Evolutionary conservation across 2,888 invertebrate species (phyloP), one percentile per base, ranked within the genome.

Genomic region (Ferrisia virgata): DNA sequence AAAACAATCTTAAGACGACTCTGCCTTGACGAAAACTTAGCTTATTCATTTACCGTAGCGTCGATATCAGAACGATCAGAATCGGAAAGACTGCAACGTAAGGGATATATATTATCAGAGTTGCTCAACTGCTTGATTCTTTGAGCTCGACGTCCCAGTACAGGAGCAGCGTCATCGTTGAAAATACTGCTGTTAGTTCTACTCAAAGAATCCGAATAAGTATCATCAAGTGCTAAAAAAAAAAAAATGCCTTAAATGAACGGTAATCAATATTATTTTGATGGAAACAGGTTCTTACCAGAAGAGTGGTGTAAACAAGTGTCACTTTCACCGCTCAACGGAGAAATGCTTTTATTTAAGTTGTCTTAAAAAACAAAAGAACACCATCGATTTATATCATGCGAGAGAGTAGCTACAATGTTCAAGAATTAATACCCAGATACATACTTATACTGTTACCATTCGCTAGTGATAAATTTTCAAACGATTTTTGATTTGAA

Each of bases 121-220:
- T 28, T 82, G 28, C 43, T 82, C 69, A 82, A 25, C 25, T 84
- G 80, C 69, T 84, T 85, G 84, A 86, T 72, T n/a, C 85, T 72
- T 85, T 86, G 85, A 58, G 85, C 85, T 69, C 84, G 64, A 25
- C 85, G 25, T 39, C 85, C 85, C 25, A 84, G 58, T 1, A 86
- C 85, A 78, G 83, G 85, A 47, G 47, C 81, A 28, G 88, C 88
- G 85, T 93, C 93, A 87, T 93, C 93, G 85, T 92, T 92, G 82
- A 92, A 89, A 90, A 87, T 88, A 86, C 88, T 88, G 43, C 89
- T 88, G 36, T 90, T 92, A 85, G 92, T 92, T 88, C 93, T 91
- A 87, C 93, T 93, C 47, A 91, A 91, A 0, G 93, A 93, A 88
- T 93, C 93, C n/a, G 84, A 84, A 11, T 72, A 83, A 25, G 76